Evolutionary conservation across 2,888 invertebrate species (phyloP).

Genomic region (Epirrhoe alternata): DNA sequence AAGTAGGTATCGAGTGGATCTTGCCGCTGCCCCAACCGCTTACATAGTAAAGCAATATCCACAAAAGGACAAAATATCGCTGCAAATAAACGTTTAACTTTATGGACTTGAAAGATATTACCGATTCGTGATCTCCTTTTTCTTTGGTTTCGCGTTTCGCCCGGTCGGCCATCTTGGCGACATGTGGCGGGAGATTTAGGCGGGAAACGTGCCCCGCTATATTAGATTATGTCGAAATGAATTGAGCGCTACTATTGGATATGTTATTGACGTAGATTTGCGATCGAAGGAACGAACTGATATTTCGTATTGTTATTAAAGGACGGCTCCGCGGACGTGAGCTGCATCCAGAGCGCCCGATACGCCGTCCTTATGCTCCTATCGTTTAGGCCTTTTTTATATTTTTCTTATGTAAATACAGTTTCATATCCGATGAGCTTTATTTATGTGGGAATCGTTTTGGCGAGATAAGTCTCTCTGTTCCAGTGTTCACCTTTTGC

Average conservation of each 20-base stretch:
- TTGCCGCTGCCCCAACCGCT: constrained; percentile 52
- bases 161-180: constrained; percentile 84
- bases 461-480: constrained; percentile 82
- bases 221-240: constrained; percentile 85
- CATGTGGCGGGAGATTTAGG: constrained; percentile 85
- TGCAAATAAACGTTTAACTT: constrained; percentile 85
- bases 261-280: constrained; percentile 86
- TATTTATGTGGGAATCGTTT: constrained; percentile 86
- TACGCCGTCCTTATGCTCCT: constrained; percentile 79
- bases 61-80: constrained; percentile 84
- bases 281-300: constrained; percentile 85
- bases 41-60: constrained; percentile 81
- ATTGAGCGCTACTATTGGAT: constrained; percentile 85
- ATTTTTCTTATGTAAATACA: constrained; percentile 85
- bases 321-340: constrained; percentile 76
- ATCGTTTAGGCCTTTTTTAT: constrained; percentile 84
- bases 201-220: constrained; percentile 83
- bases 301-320: constrained; percentile 85
- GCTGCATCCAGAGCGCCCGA: constrained; percentile 70
- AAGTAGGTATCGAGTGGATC: constrained; percentile 45
- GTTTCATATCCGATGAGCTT: constrained; percentile 85
- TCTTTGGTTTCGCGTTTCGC: constrained; percentile 81
- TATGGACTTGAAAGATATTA: constrained; percentile 85
- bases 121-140: constrained; percentile 85
- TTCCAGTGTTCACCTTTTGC: constrained; percentile 75